Percentiles rank a stretch among this genome's conserved stretches.
Evolutionary conservation across 37 sponge, comb jelly and placozoan species (phyloP).

Genomic region (Agelas oroides): DNA sequence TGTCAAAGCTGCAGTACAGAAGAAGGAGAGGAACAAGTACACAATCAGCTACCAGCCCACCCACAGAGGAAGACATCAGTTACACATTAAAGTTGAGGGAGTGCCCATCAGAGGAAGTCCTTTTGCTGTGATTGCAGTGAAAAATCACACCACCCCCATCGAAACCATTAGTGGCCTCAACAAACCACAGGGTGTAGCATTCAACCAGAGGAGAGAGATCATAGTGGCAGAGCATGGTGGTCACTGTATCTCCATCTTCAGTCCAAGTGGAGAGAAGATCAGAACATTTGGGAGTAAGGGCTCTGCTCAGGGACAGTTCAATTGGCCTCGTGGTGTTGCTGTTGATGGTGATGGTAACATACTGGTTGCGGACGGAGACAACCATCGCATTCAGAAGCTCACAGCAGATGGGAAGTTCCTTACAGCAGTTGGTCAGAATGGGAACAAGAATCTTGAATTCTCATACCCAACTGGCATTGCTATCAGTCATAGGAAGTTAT

Average conservation of each 20-base stretch:
- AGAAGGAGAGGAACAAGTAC: not conserved
- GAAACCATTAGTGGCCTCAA: conserved; percentile 7
- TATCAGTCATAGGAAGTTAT: conserved; percentile 17
- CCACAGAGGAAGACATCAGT: conserved; percentile 1
- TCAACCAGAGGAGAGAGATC: no score
- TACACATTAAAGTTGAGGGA: conserved; percentile 17
- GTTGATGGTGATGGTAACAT: conserved; percentile 30
- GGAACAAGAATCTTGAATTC: conserved; percentile 25
- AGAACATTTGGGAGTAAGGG: conserved; percentile 4
- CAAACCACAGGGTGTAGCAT: not conserved
- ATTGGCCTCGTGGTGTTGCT: not conserved
- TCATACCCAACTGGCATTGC: conserved; percentile 40
- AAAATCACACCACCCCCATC: not conserved
- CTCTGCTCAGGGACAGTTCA: not conserved
- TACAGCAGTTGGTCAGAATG: conserved; percentile 19
- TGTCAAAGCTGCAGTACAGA: not conserved
- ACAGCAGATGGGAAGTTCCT: conserved; percentile 45
- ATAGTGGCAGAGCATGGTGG: conserved; percentile 6
- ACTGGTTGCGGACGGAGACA: conserved; percentile 7
- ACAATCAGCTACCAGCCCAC: conserved; percentile 3
- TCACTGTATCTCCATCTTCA: conserved; percentile 31
- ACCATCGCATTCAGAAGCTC: conserved; percentile 58
- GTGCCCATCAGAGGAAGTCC: conserved; percentile 27
- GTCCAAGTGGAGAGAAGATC: conserved; percentile 7
- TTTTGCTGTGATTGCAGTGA: not conserved